These are phyloP conservation scores for Eulacestoma nigropectus DNA, from an alignment of 2,113 vertebrate genomes.

Conservation along the genomic window DNA sequence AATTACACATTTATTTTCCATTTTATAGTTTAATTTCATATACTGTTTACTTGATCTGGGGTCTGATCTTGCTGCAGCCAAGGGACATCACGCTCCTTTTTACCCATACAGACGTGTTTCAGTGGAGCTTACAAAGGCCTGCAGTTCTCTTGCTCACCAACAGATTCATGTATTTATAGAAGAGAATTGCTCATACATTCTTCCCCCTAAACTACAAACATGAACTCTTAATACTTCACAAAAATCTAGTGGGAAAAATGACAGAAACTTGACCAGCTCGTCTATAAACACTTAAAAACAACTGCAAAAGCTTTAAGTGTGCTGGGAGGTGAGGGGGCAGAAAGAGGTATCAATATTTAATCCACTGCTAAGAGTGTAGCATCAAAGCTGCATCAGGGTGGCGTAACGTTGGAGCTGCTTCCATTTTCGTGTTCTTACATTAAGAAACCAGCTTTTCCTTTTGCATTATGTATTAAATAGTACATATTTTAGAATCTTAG, in stretches of 20 bases:
- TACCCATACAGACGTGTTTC: background rate
- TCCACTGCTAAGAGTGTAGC: slow-evolving; percentile 35
- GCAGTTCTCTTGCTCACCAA: background rate
- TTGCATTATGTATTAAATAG: slow-evolving; percentile 40
- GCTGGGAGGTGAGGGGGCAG: background rate
- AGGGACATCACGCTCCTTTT: background rate
- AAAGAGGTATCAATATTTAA: slow-evolving; percentile 59
- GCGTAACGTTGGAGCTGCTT: background rate
- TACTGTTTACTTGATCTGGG: slow-evolving; percentile 32
- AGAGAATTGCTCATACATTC: background rate
- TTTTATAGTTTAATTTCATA: slow-evolving; percentile 49
- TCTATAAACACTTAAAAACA: background rate
- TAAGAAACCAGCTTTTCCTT: slow-evolving; percentile 54
- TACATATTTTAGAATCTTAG: slow-evolving; percentile 20
- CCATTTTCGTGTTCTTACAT: slow-evolving; percentile 27
- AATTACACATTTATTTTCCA: slow-evolving; percentile 59
- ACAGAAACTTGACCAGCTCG: background rate
- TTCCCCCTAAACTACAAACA: background rate
- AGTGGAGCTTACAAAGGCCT: background rate
- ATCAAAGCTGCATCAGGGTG: slow-evolving; percentile 27
- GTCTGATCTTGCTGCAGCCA: slow-evolving; percentile 10
- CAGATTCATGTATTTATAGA: background rate
- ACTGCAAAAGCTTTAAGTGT: background rate
- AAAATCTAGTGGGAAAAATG: background rate
- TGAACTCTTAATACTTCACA: background rate